phyloP scores from a whole-genome alignment of 2,888 invertebrate genomes.

The Chromoteleia sp. region DNA sequence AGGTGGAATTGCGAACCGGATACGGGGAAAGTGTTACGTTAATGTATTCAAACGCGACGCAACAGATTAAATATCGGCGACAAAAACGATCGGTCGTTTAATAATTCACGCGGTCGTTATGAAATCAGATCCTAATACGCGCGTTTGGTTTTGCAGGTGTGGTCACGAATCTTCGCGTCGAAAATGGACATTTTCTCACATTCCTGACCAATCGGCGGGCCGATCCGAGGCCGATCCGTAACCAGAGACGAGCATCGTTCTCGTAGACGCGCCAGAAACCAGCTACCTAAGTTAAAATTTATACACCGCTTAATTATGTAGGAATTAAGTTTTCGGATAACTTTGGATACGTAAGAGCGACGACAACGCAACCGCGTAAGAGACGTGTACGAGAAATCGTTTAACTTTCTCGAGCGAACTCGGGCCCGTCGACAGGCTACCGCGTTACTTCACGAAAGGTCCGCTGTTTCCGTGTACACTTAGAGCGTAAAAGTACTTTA shows the following conservation, averaged over 20 bases:
- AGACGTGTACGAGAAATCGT: too few relatives aligned
- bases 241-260: constrained; percentile 44
- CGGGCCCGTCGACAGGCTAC: too few relatives aligned
- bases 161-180: constrained; percentile 20
- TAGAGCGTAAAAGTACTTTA: too few relatives aligned
- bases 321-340: too few relatives aligned
- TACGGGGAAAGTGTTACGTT: constrained; percentile 27
- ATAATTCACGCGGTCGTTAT: constrained; percentile 46
- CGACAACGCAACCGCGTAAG: too few relatives aligned
- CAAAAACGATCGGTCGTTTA: constrained; percentile 35
- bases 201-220: constrained; percentile 39
- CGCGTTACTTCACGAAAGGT: too few relatives aligned
- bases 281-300: not conserved
- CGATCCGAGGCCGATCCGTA: constrained; percentile 52
- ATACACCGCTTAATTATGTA: too few relatives aligned
- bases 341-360: too few relatives aligned
- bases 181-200: constrained; percentile 52
- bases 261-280: constrained; percentile 7
- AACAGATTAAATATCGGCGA: constrained; percentile 51
- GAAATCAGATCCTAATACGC: constrained; percentile 60
- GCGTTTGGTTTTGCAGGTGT: constrained; percentile 45
- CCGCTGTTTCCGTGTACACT: too few relatives aligned
- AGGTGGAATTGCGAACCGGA: constrained; percentile 36
- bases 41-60: constrained; percentile 40
- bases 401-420: too few relatives aligned